Evolutionary conservation across 2,113 vertebrate species (phyloP).

Genomic region (Percopsis transmontana): DNA sequence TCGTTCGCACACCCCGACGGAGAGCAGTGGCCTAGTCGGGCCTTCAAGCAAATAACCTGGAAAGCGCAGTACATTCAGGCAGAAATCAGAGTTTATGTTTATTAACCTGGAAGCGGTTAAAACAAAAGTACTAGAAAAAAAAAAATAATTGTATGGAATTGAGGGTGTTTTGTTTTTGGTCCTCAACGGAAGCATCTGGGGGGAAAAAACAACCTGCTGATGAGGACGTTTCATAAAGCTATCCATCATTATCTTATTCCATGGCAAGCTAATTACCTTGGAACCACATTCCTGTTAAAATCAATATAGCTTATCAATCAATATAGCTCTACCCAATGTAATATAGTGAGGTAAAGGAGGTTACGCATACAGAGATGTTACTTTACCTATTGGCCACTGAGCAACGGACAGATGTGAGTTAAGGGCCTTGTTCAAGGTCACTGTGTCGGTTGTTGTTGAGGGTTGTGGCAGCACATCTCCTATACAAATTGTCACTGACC

Average conservation of each 20-base stretch:
- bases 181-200: no score
- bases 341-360: no score
- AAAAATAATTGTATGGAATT: not conserved
- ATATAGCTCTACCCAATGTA: no score
- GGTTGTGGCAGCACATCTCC: not conserved
- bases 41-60: slow-evolving; percentile 49
- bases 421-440: slow-evolving; percentile 28
- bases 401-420: slow-evolving; percentile 1
- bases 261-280: no score
- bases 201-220: no score
- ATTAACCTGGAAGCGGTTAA: not conserved
- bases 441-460: slow-evolving; percentile 1
- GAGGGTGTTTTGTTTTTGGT: not conserved
- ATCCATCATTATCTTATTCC: no score
- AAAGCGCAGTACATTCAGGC: not conserved
- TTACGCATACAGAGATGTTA: no score
- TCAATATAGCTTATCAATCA: no score
- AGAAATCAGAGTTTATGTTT: not conserved
- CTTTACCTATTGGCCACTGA: not conserved
- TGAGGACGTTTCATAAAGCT: no score
- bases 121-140: not conserved
- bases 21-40: slow-evolving; percentile 63
- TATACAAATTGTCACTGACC: slow-evolving; percentile 46
- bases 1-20: slow-evolving; percentile 56
- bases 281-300: no score